Conservation (phyloP, 2,113 vertebrate species). For the Dasyurus viverrinus region DNA sequence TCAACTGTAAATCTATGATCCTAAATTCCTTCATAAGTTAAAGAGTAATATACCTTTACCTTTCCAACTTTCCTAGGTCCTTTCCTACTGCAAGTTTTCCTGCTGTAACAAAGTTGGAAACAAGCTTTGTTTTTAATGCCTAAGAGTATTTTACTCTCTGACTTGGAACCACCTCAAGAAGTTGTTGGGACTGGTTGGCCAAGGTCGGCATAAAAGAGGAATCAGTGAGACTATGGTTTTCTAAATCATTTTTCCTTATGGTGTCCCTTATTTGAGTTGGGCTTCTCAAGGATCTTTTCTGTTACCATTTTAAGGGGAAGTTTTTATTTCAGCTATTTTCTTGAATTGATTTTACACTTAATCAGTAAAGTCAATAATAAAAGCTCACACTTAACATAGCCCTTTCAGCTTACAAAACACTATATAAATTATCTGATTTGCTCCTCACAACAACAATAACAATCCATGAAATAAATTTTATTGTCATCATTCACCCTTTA, state of each 20-base stretch:
- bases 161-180: background rate
- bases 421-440: background rate
- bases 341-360: background rate
- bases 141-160: background rate
- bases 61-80: background rate
- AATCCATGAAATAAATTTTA: background rate
- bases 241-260: background rate
- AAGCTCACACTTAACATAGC: background rate
- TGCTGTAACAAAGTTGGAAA: background rate
- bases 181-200: background rate
- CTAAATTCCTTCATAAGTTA: background rate
- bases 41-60: background rate
- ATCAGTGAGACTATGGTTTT: background rate
- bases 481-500: background rate
- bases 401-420: background rate
- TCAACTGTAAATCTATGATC: background rate
- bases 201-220: background rate
- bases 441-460: background rate
- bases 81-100: background rate
- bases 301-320: background rate
- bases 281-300: background rate
- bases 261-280: background rate
- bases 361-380: background rate
- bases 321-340: background rate
- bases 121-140: background rate